These are phyloP conservation scores for Macheiramphus alcinus DNA, from an alignment of 2,113 vertebrate species.

Conservation along the genomic window DNA sequence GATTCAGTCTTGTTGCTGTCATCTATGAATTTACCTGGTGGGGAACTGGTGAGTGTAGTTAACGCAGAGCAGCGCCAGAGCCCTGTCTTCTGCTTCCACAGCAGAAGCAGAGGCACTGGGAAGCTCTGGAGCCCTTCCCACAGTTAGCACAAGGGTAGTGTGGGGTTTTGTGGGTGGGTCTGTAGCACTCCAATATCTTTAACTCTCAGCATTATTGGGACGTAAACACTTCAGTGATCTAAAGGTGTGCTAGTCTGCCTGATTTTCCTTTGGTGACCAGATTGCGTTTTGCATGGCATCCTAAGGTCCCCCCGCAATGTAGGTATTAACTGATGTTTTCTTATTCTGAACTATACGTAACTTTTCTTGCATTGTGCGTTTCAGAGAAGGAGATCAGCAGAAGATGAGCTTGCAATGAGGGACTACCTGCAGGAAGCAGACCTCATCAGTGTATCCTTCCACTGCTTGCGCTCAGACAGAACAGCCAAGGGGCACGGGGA, in stretches of 20 bases:
- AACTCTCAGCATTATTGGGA: background rate
- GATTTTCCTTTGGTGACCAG: background rate
- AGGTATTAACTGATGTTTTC: background rate
- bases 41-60: constrained; percentile 86
- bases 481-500: background rate
- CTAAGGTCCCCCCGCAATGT: rapidly evolving
- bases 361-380: background rate
- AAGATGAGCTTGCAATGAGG: constrained; percentile 96
- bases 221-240: background rate
- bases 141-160: background rate
- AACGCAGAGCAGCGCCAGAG: background rate
- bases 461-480: background rate
- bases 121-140: background rate
- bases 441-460: constrained; percentile 93
- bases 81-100: rapidly evolving
- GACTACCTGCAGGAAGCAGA: constrained; percentile 95
- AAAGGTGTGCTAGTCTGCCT: background rate
- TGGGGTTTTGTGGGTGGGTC: background rate
- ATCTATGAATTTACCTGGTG: constrained; percentile 93
- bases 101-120: background rate
- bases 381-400: constrained; percentile 91
- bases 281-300: rapidly evolving
- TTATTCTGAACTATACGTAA: rapidly evolving
- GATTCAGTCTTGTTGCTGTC: constrained; percentile 93
- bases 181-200: background rate